Percentiles rank a stretch among this genome's conserved stretches.
Conservation (phyloP, 1,140 invertebrate genomes). For the Microplitis demolitor region DNA sequence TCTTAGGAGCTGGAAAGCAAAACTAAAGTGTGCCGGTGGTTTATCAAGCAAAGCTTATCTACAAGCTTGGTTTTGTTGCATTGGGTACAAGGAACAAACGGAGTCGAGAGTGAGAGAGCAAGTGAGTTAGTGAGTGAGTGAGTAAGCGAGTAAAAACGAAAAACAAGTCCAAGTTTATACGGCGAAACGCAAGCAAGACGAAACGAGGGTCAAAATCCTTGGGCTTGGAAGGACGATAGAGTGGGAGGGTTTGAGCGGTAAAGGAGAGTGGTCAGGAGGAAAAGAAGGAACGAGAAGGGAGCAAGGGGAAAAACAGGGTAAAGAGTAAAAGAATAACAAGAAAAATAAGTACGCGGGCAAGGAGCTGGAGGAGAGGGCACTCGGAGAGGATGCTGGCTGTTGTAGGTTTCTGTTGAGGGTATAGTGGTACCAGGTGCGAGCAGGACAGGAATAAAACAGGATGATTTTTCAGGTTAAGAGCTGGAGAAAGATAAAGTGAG, state of each 20-base stretch:
- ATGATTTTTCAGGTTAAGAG: slow-evolving; percentile 7
- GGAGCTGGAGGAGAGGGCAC: too few relatives aligned
- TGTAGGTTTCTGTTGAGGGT: too few relatives aligned
- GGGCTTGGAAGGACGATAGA: slow-evolving; percentile 41
- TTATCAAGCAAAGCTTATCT: too few relatives aligned
- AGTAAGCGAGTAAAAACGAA: slow-evolving; percentile 40
- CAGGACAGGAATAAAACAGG: too few relatives aligned
- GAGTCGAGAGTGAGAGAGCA: slow-evolving; percentile 4
- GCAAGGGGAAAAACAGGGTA: slow-evolving; percentile 15
- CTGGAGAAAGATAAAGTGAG: slow-evolving; percentile 5
- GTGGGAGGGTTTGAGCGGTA: slow-evolving; percentile 31
- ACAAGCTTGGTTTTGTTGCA: too few relatives aligned
- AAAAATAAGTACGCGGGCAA: slow-evolving; percentile 17
- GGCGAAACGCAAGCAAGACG: slow-evolving; percentile 59
- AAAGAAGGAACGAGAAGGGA: slow-evolving; percentile 17
- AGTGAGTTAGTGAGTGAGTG: slow-evolving; percentile 3
- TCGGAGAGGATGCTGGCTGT: too few relatives aligned
- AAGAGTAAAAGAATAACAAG: slow-evolving; percentile 10
- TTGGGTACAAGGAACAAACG: too few relatives aligned
- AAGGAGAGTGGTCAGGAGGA: slow-evolving; percentile 1
- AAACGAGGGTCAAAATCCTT: slow-evolving; percentile 63
- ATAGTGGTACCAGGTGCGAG: neutral
- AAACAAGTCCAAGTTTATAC: slow-evolving; percentile 59
- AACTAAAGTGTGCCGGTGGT: too few relatives aligned
- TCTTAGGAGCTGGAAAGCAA: too few relatives aligned